Evolutionary conservation across 2,113 vertebrate species (phyloP).

Genomic region (Bufo gargarizans): DNA sequence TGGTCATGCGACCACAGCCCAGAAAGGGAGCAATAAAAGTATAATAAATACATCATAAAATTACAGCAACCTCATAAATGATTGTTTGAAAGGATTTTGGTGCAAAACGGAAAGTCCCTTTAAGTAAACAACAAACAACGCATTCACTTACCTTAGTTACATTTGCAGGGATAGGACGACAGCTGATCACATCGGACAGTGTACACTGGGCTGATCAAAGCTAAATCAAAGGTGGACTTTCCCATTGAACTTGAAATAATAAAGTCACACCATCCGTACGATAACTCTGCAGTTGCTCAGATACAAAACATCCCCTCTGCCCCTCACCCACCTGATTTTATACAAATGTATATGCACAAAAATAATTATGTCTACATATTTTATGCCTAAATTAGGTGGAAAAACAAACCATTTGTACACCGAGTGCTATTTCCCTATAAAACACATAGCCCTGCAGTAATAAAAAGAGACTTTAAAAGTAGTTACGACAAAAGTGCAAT

Average conservation of each 20-base stretch:
- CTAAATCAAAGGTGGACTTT: neutral
- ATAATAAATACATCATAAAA: no score
- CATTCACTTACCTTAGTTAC: neutral
- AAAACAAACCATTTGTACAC: conserved; percentile 8
- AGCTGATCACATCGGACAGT: neutral
- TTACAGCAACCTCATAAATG: no score
- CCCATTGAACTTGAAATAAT: neutral
- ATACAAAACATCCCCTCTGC: neutral
- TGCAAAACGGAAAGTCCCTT: no score
- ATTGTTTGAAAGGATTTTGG: no score
- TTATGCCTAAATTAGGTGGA: neutral
- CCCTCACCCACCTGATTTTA: neutral
- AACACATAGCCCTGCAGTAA: neutral
- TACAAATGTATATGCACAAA: neutral
- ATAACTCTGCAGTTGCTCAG: neutral
- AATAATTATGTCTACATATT: neutral
- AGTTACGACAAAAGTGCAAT: conserved; percentile 26
- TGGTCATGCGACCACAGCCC: no score
- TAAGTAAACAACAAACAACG: neutral
- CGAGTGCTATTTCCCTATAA: neutral
- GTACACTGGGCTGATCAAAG: neutral
- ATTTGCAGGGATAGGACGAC: neutral
- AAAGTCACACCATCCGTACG: neutral
- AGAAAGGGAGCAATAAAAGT: no score
- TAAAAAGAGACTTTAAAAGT: conserved; percentile 3